phyloP scores from a whole-genome alignment of 1,140 invertebrate genomes.

The Drosophila pachea region DNA sequence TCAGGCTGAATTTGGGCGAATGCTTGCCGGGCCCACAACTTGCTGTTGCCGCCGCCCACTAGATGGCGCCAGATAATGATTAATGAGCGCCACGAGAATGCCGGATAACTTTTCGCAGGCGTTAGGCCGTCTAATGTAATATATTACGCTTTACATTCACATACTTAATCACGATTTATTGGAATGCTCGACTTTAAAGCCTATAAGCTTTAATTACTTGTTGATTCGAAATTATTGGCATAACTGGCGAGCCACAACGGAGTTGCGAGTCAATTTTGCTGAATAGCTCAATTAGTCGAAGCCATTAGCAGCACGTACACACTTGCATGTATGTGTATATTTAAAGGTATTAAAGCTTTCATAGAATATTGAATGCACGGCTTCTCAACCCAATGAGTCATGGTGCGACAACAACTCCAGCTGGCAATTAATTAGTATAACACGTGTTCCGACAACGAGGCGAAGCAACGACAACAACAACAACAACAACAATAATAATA shows the following conservation, averaged over 20 bases:
- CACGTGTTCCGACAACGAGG: too few relatives aligned
- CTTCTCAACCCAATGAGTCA: too few relatives aligned
- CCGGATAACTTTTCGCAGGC: conserved; percentile 16
- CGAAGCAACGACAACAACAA: too few relatives aligned
- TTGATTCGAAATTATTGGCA: conserved; percentile 61
- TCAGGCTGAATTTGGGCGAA: conserved; percentile 32
- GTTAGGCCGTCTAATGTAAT: conserved; percentile 27
- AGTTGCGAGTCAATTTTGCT: not conserved
- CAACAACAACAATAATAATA: too few relatives aligned
- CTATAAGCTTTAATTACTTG: conserved; percentile 60
- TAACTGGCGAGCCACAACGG: not conserved
- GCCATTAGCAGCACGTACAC: too few relatives aligned
- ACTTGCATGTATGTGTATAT: too few relatives aligned
- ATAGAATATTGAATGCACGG: too few relatives aligned
- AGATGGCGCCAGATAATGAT: conserved; percentile 64
- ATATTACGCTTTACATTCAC: conserved; percentile 2
- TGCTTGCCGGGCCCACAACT: conserved; percentile 1
- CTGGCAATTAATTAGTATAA: too few relatives aligned
- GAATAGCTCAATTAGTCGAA: not conserved
- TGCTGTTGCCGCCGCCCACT: conserved; percentile 8
- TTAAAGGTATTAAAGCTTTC: too few relatives aligned
- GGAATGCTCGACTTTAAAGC: conserved; percentile 21
- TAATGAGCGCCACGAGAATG: conserved; percentile 44
- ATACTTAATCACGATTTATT: not conserved
- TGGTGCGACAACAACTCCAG: too few relatives aligned